Base-by-base conservation (phyloP, 2,113 vertebrate species). In the Hippotragus niger region DNA sequence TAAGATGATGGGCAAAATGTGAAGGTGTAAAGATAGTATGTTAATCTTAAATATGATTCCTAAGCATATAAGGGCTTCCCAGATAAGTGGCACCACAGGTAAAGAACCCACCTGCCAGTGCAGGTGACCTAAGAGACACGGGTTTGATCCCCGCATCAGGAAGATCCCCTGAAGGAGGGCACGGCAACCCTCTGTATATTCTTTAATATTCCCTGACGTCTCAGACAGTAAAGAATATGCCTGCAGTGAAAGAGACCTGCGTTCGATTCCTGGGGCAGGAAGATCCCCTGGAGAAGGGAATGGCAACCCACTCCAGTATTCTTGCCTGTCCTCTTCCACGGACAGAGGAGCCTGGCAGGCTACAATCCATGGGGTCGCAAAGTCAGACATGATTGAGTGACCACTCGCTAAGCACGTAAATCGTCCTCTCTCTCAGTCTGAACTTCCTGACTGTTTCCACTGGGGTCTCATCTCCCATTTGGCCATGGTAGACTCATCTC, bases 391-490 rank as follows among this genome's bases (percentile, higher is more conserved):
- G 1, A 43, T 1, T 43, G 71, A 43, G 40, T 1, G 13, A 76
- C 23, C 40, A 76, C 40, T 4, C 23, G 3, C 55, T 1, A 29
- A 6, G 17, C 16, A 23, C 2, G 1, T 4, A 11, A 2, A 29
- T 27, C 45, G 1, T 16, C 52, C 23, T n/a, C 23, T 25, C 36
- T 52, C 55, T 89, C 50, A 12, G 36, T 60, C 47, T 74, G 27
- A 55, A 53, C 21, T 33, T 53, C 13, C 31, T 57, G 9, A 2
- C 23, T 81, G 40, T 76, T 31, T 43, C 60, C 27, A 13, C 23
- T 43, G 55, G 3, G 19, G 2, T 29, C 71, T 85, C 57, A 25
- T n/a, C 29, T 91, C 36, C 16, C 74, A 25, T 3, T 27, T 53
- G 29, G 33, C 62, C 62, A 84, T n/a, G 53, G 36, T 31, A 12